Evolutionary conservation across 2,888 invertebrate genomes (phyloP), one percentile per base, ranked within the genome.

Genomic region (Creontiades dilutus): DNA sequence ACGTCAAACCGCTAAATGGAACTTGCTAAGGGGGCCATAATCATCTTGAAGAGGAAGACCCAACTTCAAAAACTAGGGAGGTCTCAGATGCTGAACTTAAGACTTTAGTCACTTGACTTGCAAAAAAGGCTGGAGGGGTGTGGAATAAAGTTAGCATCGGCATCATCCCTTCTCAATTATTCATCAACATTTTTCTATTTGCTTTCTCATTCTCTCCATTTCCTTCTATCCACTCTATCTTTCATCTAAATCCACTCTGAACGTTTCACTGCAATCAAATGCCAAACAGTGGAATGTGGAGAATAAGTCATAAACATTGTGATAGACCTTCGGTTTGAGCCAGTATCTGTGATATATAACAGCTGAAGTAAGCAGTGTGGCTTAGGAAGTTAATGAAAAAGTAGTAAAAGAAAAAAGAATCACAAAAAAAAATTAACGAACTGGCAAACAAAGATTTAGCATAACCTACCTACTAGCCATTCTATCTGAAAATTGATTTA

Each of bases 141-240:
- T 46, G 46, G 76, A 76, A 76, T 76, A 76, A 76, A 46, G 76
- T 76, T 76, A 46, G 76, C 76, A 76, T 28, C 76, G 46, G 76
- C 76, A 76, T 76, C n/a, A 46, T 46, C 46, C 76, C 76, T 76
- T 28, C 76, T 76, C 28, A 76, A 76, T 76, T 76, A 76, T 76
- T 76, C 76, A 76, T 76, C 76, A 76, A 76, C 28, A 76, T 76
- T 76, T 61, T 76, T 46, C 76, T 76, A 76, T 76, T 76, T 76
- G 37, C 28, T 28, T n/a, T 76, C n/a, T 76, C 46, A 28, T 46
- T 76, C 46, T n/a, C 27, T 46, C 76, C 76, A 76, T 76, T 28
- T 46, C 13, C 76, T 46, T 14, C 12, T 28, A 76, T 28, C 27
- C 76, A 27, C 28, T 75, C 28, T 28, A n/a, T 61, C n/a, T 61